Evolutionary conservation across 2,797 vertebrate species (phyloP).

Genomic region (Melanotaenia boesemani): DNA sequence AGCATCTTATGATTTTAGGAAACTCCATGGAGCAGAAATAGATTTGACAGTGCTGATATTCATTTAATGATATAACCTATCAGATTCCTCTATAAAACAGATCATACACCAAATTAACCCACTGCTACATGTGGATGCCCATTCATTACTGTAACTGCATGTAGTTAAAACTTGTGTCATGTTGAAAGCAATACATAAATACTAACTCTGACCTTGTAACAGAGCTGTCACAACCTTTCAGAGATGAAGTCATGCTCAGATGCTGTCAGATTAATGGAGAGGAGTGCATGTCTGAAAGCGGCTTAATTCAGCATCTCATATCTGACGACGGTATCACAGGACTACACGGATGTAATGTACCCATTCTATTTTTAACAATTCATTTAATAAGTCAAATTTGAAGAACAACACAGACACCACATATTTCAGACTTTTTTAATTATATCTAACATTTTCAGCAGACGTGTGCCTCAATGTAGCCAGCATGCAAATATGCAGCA

Average conservation of each 20-base stretch:
- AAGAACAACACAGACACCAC: not conserved
- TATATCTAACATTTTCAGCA: constrained; percentile 2
- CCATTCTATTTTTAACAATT: not conserved
- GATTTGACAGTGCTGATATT: not conserved
- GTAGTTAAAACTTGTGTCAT: not conserved
- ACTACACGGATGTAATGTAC: not conserved
- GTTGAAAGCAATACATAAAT: not conserved
- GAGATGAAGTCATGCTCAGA: not conserved
- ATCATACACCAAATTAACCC: not conserved
- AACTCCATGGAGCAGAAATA: not conserved
- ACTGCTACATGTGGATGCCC: not conserved
- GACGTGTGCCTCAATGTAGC: constrained; percentile 13
- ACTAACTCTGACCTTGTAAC: constrained; percentile 2
- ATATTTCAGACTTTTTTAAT: not conserved
- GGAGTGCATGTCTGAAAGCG: not conserved
- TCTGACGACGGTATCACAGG: not conserved
- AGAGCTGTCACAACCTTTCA: not conserved
- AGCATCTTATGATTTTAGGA: not conserved
- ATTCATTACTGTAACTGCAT: not conserved
- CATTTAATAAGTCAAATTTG: not conserved
- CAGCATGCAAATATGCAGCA: constrained; percentile 32
- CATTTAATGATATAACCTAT: not conserved
- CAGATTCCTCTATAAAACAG: constrained; percentile 1
- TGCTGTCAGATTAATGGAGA: not conserved
- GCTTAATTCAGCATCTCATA: constrained; percentile 6